These are phyloP conservation scores for Microchrysa polita DNA, from an alignment of 2,888 invertebrate genomes.

Conservation along the genomic window DNA sequence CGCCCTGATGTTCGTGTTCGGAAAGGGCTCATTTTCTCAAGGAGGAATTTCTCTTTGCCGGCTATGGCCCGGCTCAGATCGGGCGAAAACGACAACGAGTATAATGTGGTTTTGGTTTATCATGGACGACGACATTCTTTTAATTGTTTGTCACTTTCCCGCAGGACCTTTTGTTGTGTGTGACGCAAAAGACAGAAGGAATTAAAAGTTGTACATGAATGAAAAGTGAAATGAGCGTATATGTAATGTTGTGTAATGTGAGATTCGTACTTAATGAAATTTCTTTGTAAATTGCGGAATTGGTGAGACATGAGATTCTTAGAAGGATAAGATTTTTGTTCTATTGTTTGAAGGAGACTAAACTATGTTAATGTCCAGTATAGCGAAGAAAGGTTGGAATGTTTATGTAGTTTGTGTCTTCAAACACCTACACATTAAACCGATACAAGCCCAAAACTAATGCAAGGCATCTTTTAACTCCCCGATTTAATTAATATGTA, in stretches of 20 bases:
- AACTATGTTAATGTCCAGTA: too few relatives aligned
- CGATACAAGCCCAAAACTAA: too few relatives aligned
- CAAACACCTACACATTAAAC: too few relatives aligned
- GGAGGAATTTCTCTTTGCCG: conserved; percentile 9
- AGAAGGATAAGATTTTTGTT: too few relatives aligned
- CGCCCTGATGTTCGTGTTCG: neutral
- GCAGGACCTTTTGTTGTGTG: neutral
- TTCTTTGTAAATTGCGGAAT: neutral
- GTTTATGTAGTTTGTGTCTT: too few relatives aligned
- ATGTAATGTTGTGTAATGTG: neutral
- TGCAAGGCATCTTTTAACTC: too few relatives aligned
- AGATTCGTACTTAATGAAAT: conserved; percentile 4
- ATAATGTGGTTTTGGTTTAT: conserved; percentile 32
- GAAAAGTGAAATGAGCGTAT: neutral
- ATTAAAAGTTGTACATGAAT: neutral
- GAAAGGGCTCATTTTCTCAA: conserved; percentile 9
- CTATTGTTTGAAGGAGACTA: too few relatives aligned
- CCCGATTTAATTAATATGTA: too few relatives aligned
- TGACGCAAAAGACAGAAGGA: neutral
- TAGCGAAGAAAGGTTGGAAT: too few relatives aligned
- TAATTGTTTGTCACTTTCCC: conserved; percentile 28
- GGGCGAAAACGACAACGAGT: conserved; percentile 15
- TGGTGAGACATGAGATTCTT: too few relatives aligned
- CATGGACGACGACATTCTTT: conserved; percentile 28
- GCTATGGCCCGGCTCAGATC: too few relatives aligned